Evolutionary conservation across 1,140 invertebrate species (phyloP).

Genomic region (Rhyzopertha dominica): DNA sequence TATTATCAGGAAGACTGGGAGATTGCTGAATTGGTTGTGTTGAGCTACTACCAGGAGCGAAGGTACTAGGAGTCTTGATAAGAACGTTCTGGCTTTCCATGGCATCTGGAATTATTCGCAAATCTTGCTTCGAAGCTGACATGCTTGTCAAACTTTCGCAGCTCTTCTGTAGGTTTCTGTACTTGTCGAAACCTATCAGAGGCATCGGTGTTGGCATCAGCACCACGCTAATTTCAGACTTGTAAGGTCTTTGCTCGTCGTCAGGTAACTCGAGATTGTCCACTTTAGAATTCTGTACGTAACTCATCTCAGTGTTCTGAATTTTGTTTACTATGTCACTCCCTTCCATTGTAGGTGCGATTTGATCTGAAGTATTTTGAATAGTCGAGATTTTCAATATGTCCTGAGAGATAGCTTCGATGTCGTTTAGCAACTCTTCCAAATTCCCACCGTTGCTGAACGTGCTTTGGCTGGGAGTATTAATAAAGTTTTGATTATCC

Average conservation of each 20-base stretch:
- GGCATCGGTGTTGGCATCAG: conserved; percentile 44
- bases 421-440: conserved; percentile 49
- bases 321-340: neutral
- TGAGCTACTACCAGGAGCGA: too few species aligned
- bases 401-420: conserved; percentile 49
- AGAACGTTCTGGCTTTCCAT: neutral
- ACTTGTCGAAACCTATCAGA: conserved; percentile 42
- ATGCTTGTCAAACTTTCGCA: conserved; percentile 30
- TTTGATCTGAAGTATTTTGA: conserved; percentile 3
- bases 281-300: neutral
- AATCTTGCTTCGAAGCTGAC: conserved; percentile 24
- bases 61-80: too few species aligned
- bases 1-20: too few species aligned
- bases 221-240: conserved; percentile 41
- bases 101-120: conserved; percentile 19
- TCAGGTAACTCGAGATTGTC: neutral
- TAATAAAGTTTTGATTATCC: conserved; percentile 35
- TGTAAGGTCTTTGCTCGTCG: conserved; percentile 35
- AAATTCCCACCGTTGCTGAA: conserved; percentile 44
- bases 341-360: conserved; percentile 12
- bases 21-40: too few species aligned
- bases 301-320: conserved; percentile 9
- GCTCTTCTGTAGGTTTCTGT: conserved; percentile 38
- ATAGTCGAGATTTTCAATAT: conserved; percentile 32
- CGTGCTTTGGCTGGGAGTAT: conserved; percentile 29